Evolutionary conservation across 2,113 vertebrate genomes (phyloP).

Genomic region (Taxidea taxus): DNA sequence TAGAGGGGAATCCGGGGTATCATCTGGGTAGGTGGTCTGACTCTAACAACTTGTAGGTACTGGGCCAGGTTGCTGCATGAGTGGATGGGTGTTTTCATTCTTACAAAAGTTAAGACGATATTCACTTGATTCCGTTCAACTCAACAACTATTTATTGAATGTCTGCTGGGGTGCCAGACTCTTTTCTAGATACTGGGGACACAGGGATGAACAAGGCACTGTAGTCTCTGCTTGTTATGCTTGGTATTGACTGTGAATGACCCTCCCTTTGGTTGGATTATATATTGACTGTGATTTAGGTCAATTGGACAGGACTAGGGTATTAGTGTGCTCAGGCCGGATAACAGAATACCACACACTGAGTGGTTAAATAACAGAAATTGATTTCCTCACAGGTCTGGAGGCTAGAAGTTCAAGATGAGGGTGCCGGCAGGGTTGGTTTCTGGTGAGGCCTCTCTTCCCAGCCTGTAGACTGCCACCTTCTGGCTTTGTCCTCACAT

Average conservation of each 20-base stretch:
- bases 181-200: neutral
- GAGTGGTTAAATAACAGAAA: neutral
- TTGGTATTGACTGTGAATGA: neutral
- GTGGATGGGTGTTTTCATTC: neutral
- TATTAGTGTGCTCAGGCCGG: neutral
- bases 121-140: neutral
- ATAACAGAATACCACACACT: neutral
- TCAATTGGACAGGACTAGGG: neutral
- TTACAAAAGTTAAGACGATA: neutral
- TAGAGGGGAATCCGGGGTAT: fast-evolving
- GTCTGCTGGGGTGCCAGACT: neutral
- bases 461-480: neutral
- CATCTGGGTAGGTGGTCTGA: neutral
- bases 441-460: neutral
- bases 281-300: neutral
- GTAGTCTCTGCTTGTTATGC: neutral
- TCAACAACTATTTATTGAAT: neutral
- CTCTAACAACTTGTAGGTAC: neutral
- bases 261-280: neutral
- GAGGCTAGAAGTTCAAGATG: neutral
- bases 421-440: neutral
- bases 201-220: neutral
- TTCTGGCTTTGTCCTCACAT: neutral
- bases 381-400: neutral
- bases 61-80: neutral